These are phyloP conservation scores for Sinosuthora webbiana DNA, from an alignment of 2,113 vertebrate genomes.

Conservation along the genomic window DNA sequence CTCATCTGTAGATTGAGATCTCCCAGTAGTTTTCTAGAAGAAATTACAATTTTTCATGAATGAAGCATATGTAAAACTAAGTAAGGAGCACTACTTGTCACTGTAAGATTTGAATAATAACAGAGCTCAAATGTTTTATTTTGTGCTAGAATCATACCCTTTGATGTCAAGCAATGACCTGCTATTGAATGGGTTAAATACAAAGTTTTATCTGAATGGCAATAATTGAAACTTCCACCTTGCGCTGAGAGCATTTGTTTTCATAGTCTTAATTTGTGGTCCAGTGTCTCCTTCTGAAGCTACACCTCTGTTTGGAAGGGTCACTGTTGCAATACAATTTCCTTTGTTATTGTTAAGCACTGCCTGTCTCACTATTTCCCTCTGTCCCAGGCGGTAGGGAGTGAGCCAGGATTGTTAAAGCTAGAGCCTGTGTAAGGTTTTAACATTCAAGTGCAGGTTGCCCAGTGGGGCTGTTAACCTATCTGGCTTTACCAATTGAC, in stretches of 20 bases:
- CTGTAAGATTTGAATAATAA: not conserved
- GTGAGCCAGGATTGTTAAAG: not conserved
- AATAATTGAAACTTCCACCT: not conserved
- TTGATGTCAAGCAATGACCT: not conserved
- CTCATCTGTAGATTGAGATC: not conserved
- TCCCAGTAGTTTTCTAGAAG: not conserved
- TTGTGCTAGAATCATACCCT: not conserved
- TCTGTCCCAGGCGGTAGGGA: not conserved
- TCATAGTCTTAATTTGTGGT: not conserved
- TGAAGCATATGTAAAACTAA: not conserved
- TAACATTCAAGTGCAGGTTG: not conserved
- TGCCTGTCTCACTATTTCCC: not conserved
- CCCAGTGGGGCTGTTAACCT: not conserved
- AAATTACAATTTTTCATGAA: not conserved
- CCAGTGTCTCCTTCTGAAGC: not conserved
- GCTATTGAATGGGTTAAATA: not conserved
- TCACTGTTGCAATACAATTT: not conserved
- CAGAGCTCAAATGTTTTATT: not conserved
- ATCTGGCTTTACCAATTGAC: not conserved
- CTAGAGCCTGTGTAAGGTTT: accelerated
- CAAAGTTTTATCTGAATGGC: not conserved
- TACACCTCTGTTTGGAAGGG: not conserved
- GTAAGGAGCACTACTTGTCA: not conserved
- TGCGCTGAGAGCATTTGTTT: not conserved
- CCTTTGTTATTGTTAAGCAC: not conserved